These are phyloP conservation scores for Petrocephalus zakoni DNA, from an alignment of 2,113 vertebrate genomes.

Conservation along the genomic window DNA sequence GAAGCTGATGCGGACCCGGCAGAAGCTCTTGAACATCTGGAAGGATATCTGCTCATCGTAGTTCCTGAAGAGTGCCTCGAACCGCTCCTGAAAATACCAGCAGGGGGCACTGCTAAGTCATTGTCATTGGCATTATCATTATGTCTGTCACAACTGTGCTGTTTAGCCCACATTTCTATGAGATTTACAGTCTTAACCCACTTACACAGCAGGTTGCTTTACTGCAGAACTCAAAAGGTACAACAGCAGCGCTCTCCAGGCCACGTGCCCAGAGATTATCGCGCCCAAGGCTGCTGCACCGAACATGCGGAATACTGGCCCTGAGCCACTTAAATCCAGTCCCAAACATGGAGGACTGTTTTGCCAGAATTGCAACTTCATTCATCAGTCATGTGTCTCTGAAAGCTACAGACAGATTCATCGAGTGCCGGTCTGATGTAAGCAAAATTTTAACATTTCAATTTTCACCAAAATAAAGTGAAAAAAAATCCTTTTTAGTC, in stretches of 20 bases:
- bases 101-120: neutral
- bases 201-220: neutral
- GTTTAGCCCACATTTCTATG: neutral
- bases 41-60: conserved; percentile 86
- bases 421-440: neutral
- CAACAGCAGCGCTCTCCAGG: neutral
- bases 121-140: neutral
- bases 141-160: neutral
- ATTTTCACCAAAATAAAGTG: neutral
- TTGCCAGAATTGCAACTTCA: neutral
- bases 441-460: neutral
- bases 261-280: neutral
- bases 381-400: neutral
- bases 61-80: conserved; percentile 81
- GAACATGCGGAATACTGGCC: neutral
- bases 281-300: neutral
- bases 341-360: neutral
- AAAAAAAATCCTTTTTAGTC: neutral
- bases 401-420: neutral
- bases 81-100: conserved; percentile 71
- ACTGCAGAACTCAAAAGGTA: neutral
- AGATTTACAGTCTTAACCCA: neutral
- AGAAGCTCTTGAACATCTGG: conserved; percentile 93
- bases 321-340: neutral
- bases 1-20: conserved; percentile 93